Evolutionary conservation across 1,140 invertebrate species (phyloP).

Genomic region (Colletes gigas): DNA sequence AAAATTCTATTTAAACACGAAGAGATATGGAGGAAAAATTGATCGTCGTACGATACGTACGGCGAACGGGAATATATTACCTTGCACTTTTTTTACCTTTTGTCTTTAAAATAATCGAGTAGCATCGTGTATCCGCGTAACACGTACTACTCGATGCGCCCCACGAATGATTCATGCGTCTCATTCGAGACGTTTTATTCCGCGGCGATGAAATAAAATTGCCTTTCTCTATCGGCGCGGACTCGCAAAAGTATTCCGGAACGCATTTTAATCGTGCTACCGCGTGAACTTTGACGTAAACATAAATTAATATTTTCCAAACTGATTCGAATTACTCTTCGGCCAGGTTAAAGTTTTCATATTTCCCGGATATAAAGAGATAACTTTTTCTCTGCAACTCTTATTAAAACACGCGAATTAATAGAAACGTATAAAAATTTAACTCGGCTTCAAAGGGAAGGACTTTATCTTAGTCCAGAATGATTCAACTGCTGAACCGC

Average conservation of each 20-base stretch:
- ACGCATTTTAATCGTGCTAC: too few relatives aligned
- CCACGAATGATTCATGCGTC: background rate
- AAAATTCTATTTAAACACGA: background rate
- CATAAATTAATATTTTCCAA: background rate
- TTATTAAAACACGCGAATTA: too few relatives aligned
- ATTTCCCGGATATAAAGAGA: background rate
- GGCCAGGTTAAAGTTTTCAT: too few relatives aligned
- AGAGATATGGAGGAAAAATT: background rate
- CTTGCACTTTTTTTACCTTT: too few relatives aligned
- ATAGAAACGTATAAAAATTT: background rate
- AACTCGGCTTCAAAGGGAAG: background rate
- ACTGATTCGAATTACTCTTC: background rate
- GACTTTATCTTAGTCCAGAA: background rate
- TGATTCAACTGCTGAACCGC: background rate
- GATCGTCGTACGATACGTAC: background rate
- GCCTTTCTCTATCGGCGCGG: too few relatives aligned
- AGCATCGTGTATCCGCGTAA: too few relatives aligned
- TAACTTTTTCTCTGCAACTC: background rate
- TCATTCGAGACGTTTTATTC: background rate
- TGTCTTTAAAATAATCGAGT: slow-evolving; percentile 4
- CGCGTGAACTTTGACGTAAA: background rate
- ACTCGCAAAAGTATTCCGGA: too few relatives aligned
- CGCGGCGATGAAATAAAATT: background rate
- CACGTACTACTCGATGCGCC: background rate
- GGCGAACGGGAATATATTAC: background rate